phyloP scores from a whole-genome alignment of 2,888 invertebrate species.

The Drosophila hamatofila region DNA sequence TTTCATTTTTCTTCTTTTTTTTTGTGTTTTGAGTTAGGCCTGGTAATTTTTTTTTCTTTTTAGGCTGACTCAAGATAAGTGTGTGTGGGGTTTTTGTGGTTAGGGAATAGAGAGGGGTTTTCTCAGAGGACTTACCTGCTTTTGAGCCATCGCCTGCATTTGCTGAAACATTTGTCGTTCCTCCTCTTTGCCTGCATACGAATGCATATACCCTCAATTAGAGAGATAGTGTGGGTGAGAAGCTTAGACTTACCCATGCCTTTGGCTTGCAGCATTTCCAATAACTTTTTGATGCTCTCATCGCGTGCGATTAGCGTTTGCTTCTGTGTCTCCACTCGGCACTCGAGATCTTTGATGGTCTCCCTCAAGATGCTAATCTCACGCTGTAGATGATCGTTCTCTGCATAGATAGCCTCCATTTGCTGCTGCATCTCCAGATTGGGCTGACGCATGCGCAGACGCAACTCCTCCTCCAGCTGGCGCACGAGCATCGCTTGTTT shows the following conservation, averaged over 20 bases:
- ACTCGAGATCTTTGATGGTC: slow-evolving; percentile 98
- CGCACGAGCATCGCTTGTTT: slow-evolving; percentile 98
- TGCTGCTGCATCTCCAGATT: slow-evolving; percentile 97
- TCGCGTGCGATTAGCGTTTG: slow-evolving; percentile 98
- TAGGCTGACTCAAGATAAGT: slow-evolving; percentile 25
- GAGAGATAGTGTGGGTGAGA: background rate
- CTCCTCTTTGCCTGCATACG: slow-evolving; percentile 93
- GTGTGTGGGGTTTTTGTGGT: slow-evolving; percentile 12
- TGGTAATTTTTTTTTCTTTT: slow-evolving; percentile 1
- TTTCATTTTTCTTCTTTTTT: slow-evolving; percentile 17
- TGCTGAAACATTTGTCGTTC: slow-evolving; percentile 98
- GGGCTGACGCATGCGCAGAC: slow-evolving; percentile 94
- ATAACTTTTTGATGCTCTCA: slow-evolving; percentile 98
- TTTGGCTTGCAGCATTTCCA: slow-evolving; percentile 99
- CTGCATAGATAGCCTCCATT: slow-evolving; percentile 95
- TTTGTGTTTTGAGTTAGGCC: slow-evolving; percentile 12
- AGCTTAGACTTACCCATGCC: slow-evolving; percentile 93
- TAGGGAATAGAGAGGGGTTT: slow-evolving; percentile 5
- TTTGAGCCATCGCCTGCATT: slow-evolving; percentile 98
- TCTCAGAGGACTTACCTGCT: slow-evolving; percentile 90
- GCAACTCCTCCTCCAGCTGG: slow-evolving; percentile 96
- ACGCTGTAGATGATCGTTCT: slow-evolving; percentile 96
- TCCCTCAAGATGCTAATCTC: slow-evolving; percentile 97
- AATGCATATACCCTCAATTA: slow-evolving; percentile 4
- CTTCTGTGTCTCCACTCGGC: slow-evolving; percentile 98